Evolutionary conservation across 1,140 invertebrate species (phyloP).

Genomic region (Ericerus pela): DNA sequence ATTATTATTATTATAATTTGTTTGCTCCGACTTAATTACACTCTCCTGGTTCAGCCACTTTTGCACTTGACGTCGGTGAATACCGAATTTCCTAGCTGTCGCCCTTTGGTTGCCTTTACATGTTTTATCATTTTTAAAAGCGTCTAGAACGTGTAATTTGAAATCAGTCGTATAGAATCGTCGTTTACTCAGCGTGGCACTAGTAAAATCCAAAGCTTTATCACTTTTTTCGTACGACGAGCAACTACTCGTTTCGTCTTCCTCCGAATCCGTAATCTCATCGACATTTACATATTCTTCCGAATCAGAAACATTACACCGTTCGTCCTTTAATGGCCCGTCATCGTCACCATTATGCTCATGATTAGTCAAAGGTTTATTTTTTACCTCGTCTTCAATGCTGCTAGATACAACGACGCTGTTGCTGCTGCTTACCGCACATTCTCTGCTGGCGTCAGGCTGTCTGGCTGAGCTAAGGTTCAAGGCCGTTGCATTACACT

Average conservation of each 20-base stretch:
- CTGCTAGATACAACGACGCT: no score
- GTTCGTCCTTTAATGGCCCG: conserved; percentile 17
- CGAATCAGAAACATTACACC: conserved; percentile 10
- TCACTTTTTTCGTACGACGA: conserved; percentile 18
- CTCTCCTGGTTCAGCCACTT: conserved; percentile 43
- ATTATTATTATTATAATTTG: neutral
- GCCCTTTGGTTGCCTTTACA: conserved; percentile 44
- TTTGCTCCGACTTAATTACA: conserved; percentile 22
- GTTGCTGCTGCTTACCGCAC: neutral
- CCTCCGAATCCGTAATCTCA: conserved; percentile 19
- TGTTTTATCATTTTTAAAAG: conserved; percentile 35
- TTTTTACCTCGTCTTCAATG: no score
- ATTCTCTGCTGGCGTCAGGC: conserved; percentile 32
- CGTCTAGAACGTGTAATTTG: conserved; percentile 37
- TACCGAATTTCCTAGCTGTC: conserved; percentile 43
- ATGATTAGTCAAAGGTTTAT: conserved; percentile 15
- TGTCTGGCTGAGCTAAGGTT: conserved; percentile 36
- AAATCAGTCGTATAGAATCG: conserved; percentile 37
- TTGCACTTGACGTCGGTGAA: conserved; percentile 46
- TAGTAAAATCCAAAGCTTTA: conserved; percentile 25
- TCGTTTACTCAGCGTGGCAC: conserved; percentile 28
- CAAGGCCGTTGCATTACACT: conserved; percentile 31
- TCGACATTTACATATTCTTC: conserved; percentile 20
- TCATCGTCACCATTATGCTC: conserved; percentile 21
- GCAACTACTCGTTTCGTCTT: conserved; percentile 18